phyloP scores from a whole-genome alignment of 2,888 invertebrate species.

The Chouioia cunea region DNA sequence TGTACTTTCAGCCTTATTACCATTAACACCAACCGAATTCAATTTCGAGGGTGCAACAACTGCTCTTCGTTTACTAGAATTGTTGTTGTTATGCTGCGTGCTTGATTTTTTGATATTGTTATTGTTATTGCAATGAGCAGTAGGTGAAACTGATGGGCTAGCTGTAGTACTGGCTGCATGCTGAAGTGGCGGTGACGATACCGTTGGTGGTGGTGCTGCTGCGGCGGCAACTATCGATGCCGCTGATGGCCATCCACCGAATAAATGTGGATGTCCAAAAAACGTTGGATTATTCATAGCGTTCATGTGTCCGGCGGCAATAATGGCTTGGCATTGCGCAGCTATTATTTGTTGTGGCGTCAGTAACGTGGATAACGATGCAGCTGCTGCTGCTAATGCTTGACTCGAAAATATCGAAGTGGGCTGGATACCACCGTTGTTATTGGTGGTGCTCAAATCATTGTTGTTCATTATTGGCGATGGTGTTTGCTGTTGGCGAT shows the following conservation, averaged over 20 bases:
- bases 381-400: slow-evolving; percentile 70
- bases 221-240: no score
- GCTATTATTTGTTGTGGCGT: slow-evolving; percentile 70
- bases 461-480: slow-evolving; percentile 74
- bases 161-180: slow-evolving; percentile 57
- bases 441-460: slow-evolving; percentile 71
- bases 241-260: slow-evolving; percentile 71
- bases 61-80: no score
- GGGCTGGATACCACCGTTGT: slow-evolving; percentile 66
- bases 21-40: no score
- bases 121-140: slow-evolving; percentile 48
- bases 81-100: slow-evolving; percentile 44
- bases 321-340: slow-evolving; percentile 67
- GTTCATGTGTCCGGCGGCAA: slow-evolving; percentile 71
- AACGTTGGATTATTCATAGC: slow-evolving; percentile 71
- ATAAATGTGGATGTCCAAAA: slow-evolving; percentile 75
- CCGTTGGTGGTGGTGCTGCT: slow-evolving; percentile 68
- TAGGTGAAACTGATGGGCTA: slow-evolving; percentile 66
- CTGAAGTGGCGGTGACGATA: slow-evolving; percentile 71
- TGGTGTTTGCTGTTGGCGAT: slow-evolving; percentile 69
- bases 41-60: no score
- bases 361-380: slow-evolving; percentile 67
- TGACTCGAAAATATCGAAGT: slow-evolving; percentile 60
- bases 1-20: no score
- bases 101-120: slow-evolving; percentile 61